phyloP scores from a whole-genome alignment of 2,888 invertebrate genomes.

The Harpagoxenus sublaevis region DNA sequence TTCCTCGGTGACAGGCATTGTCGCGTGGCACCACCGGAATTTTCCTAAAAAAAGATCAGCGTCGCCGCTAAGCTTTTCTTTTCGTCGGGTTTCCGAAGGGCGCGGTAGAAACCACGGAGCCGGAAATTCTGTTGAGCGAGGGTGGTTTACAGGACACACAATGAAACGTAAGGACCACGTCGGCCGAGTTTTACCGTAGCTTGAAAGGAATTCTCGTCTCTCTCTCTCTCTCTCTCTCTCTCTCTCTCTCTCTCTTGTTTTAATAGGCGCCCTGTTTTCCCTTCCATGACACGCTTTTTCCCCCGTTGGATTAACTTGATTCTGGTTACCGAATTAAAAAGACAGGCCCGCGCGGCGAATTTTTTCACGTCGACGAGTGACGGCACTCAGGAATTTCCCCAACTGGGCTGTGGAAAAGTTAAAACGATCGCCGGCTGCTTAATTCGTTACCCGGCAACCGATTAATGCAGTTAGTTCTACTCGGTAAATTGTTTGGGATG shows the following conservation, averaged over 20 bases:
- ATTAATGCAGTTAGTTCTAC: conserved; percentile 35
- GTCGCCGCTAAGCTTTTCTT: conserved; percentile 31
- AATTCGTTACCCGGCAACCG: conserved; percentile 20
- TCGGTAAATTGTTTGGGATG: conserved; percentile 36
- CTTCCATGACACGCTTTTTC: neutral
- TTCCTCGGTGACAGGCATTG: neutral
- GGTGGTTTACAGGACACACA: conserved; percentile 31
- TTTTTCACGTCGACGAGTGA: conserved; percentile 12
- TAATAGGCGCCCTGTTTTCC: conserved; percentile 26
- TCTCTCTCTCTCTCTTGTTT: conserved; percentile 17
- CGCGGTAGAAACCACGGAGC: conserved; percentile 1
- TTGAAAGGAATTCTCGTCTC: neutral
- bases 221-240: neutral
- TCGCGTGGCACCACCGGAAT: neutral
- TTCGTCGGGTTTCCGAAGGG: conserved; percentile 14
- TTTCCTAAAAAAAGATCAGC: conserved; percentile 11
- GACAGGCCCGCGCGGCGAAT: conserved; percentile 11
- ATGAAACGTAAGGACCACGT: conserved; percentile 39
- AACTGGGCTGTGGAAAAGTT: conserved; percentile 27
- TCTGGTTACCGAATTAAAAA: conserved; percentile 59
- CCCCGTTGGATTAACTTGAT: conserved; percentile 32
- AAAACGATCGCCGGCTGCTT: conserved; percentile 26
- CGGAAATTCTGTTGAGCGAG: conserved; percentile 28
- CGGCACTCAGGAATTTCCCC: neutral
- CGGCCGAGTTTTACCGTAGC: conserved; percentile 34